These are phyloP conservation scores for Drosophila paranaensis DNA, from an alignment of 2,888 invertebrate species.

Conservation along the genomic window DNA sequence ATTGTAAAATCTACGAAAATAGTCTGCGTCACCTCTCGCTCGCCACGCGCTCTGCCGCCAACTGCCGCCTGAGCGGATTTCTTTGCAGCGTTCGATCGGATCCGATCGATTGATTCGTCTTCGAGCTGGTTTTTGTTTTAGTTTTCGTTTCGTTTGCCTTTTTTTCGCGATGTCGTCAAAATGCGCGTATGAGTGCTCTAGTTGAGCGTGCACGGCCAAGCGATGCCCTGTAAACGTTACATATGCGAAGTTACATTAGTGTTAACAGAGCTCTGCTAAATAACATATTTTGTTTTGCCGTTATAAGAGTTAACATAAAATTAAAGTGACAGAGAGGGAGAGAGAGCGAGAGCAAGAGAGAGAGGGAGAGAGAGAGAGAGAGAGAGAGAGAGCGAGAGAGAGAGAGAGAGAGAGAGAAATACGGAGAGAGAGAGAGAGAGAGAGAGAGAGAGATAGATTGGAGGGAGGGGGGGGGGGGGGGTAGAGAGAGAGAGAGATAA, in stretches of 20 bases:
- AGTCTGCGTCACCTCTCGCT: conserved; percentile 57
- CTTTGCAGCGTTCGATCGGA: conserved; percentile 34
- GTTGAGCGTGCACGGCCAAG: no score
- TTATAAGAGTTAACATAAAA: no score
- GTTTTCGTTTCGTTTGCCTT: conserved; percentile 26
- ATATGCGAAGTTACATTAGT: neutral
- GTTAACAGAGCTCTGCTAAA: neutral
- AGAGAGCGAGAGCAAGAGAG: no score
- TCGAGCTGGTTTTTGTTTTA: conserved; percentile 27
- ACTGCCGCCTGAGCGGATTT: conserved; percentile 47
- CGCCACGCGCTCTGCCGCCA: conserved; percentile 39
- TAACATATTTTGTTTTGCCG: no score
- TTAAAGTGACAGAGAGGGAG: no score
- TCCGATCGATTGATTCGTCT: conserved; percentile 48
- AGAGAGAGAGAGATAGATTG: neutral
- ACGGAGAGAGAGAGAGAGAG: neutral
- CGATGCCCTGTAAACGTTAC: neutral
- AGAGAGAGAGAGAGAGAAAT: neutral
- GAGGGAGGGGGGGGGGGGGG: no score
- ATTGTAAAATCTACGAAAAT: conserved; percentile 56
- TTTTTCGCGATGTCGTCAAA: conserved; percentile 33
- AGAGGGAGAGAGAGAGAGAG: no score
- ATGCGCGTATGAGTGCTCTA: neutral
- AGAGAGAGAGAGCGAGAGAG: neutral
- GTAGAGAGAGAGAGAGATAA: neutral